A percentile compares a stretch with the other conserved stretches of the same genome.
phyloP scores from a whole-genome alignment of 1,140 invertebrate species.

The Brachionus paranguensis region DNA sequence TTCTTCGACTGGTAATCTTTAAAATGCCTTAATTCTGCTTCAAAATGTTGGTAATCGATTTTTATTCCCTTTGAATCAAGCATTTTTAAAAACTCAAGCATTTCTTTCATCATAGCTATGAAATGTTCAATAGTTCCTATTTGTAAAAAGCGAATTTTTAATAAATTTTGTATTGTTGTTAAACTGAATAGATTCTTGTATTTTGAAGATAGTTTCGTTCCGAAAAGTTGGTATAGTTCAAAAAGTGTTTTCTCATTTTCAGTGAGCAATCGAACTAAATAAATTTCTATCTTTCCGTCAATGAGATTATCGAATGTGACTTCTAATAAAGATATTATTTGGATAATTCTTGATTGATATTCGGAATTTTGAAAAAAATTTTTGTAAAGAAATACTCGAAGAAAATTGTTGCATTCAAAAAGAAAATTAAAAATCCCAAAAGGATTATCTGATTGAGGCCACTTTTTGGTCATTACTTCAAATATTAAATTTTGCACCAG shows the following conservation, averaged over 20 bases:
- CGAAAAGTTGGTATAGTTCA: background rate
- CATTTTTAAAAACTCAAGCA: background rate
- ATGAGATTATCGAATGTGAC: background rate
- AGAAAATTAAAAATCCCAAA: background rate
- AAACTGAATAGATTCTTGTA: background rate
- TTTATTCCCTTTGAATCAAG: background rate
- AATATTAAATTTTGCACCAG: background rate
- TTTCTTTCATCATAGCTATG: background rate
- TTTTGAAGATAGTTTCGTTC: background rate
- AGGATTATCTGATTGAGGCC: background rate
- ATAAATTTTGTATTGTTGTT: background rate
- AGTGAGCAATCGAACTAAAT: background rate
- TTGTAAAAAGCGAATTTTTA: background rate
- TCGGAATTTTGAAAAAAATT: background rate
- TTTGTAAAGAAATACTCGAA: background rate
- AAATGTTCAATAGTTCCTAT: background rate
- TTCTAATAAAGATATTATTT: background rate
- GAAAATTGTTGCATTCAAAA: constrained; percentile 12
- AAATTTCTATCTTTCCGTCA: background rate
- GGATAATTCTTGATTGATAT: background rate
- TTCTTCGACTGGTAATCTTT: background rate
- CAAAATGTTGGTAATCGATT: background rate
- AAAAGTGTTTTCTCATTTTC: background rate
- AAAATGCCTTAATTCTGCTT: background rate
- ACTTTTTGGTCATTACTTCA: background rate